Percentiles rank a stretch among this genome's conserved stretches.
Conservation (phyloP, 2,888 invertebrate species). For the Copidosoma aretas region DNA sequence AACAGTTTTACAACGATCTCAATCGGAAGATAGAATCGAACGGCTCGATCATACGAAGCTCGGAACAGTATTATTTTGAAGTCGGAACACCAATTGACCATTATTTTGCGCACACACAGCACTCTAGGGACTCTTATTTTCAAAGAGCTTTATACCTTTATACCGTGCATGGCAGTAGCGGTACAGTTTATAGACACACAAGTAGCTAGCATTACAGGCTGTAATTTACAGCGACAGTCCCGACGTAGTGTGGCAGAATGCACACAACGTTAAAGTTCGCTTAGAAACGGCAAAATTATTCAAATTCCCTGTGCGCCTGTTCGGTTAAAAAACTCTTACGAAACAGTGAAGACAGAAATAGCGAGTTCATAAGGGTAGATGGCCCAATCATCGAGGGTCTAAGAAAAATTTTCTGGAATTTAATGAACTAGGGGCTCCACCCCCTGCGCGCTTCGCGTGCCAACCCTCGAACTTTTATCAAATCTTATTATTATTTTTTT, state of each 20-base stretch:
- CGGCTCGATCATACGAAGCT: too few species aligned
- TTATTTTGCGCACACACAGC: not conserved
- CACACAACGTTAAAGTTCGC: slow-evolving; percentile 54
- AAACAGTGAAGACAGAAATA: not conserved
- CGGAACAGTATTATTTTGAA: too few species aligned
- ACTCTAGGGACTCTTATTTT: slow-evolving; percentile 17
- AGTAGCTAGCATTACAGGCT: slow-evolving; percentile 59
- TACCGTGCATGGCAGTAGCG: not conserved
- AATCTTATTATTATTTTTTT: too few species aligned
- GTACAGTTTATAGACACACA: slow-evolving; percentile 38
- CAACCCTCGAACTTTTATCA: too few species aligned
- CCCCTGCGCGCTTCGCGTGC: too few species aligned
- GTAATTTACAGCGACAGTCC: slow-evolving; percentile 44
- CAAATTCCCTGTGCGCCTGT: slow-evolving; percentile 48
- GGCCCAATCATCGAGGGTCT: too few species aligned
- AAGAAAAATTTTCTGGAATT: too few species aligned
- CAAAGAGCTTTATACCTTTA: not conserved
- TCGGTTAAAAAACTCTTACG: not conserved
- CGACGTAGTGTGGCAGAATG: slow-evolving; percentile 45
- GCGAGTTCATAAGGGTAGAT: not conserved
- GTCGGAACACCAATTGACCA: too few species aligned
- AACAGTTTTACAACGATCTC: too few species aligned
- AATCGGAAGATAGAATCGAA: too few species aligned
- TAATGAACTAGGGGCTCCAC: too few species aligned
- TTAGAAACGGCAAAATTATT: slow-evolving; percentile 59